A percentile compares a stretch with the other conserved stretches of the same genome.
These are phyloP conservation scores for Ericerus pela DNA, from an alignment of 1,140 invertebrate genomes.

Conservation along the genomic window DNA sequence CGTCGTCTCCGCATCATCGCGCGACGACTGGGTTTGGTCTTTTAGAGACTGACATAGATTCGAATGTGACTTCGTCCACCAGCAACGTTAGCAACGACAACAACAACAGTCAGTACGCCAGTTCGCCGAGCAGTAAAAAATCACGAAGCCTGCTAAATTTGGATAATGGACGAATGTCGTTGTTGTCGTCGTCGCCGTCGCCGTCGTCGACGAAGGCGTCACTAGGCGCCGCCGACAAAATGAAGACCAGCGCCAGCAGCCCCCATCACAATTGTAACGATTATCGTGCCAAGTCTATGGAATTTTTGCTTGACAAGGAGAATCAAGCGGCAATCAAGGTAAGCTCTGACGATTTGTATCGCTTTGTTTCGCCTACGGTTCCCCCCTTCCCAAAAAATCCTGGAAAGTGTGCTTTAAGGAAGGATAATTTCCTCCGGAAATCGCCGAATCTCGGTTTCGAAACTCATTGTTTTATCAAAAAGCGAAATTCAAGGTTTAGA, in stretches of 20 bases:
- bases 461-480: too few species aligned
- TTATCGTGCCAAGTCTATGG: conserved; percentile 70
- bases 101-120: conserved; percentile 23
- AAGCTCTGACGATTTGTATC: conserved; percentile 26
- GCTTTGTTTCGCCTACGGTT: not conserved
- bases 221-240: not conserved
- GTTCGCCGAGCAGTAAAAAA: conserved; percentile 34
- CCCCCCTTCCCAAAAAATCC: too few species aligned
- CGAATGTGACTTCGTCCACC: conserved; percentile 36
- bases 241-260: conserved; percentile 17
- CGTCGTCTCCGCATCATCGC: conserved; percentile 19
- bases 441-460: too few species aligned
- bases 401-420: too few species aligned
- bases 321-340: conserved; percentile 63
- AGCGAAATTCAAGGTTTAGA: too few species aligned
- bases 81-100: conserved; percentile 16
- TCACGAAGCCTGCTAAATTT: conserved; percentile 64
- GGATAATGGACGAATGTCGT: conserved; percentile 36
- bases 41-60: conserved; percentile 74
- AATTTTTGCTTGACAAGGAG: conserved; percentile 80
- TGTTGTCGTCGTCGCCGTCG: conserved; percentile 15
- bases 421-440: too few species aligned
- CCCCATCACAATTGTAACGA: conserved; percentile 26
- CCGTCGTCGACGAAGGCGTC: conserved; percentile 14
- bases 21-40: conserved; percentile 24